Evolutionary conservation across 2,113 vertebrate species (phyloP).

Genomic region (Microtus pennsylvanicus): DNA sequence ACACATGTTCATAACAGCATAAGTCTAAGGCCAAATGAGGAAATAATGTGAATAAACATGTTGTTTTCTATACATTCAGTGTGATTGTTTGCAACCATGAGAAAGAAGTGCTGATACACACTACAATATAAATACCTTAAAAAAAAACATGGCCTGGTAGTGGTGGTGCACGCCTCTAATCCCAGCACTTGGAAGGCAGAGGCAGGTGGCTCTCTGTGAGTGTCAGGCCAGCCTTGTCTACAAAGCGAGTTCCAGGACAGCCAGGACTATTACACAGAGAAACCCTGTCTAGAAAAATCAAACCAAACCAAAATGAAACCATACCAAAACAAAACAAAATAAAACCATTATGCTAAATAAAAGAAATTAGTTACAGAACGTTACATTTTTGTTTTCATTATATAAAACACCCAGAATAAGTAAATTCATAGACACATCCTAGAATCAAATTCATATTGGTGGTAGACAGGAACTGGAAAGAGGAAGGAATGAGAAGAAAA

Average conservation of each 20-base stretch:
- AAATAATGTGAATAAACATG: not conserved
- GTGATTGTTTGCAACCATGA: conserved; percentile 2
- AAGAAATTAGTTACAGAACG: not conserved
- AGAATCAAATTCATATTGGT: not conserved
- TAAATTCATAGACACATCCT: not conserved
- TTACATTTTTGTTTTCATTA: not conserved
- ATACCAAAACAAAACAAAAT: not conserved
- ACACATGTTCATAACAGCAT: not conserved
- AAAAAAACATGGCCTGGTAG: not conserved
- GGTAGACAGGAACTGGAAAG: not conserved
- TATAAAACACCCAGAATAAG: not conserved
- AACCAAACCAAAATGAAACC: too few relatives aligned
- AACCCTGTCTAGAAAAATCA: too few relatives aligned
- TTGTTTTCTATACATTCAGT: not conserved
- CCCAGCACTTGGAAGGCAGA: too few relatives aligned
- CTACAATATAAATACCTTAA: not conserved
- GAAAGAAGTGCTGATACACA: conserved; percentile 24
- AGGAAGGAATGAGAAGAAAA: conserved; percentile 18
- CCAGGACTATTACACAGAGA: too few relatives aligned
- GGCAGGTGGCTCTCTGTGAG: too few relatives aligned
- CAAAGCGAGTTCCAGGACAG: too few relatives aligned
- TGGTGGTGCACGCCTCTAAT: too few relatives aligned
- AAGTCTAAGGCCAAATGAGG: not conserved
- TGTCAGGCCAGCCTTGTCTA: too few relatives aligned
- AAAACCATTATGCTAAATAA: not conserved